Base-by-base conservation (phyloP, 2,888 invertebrate genomes). In the Pachycephus smyrnensis region DNA sequence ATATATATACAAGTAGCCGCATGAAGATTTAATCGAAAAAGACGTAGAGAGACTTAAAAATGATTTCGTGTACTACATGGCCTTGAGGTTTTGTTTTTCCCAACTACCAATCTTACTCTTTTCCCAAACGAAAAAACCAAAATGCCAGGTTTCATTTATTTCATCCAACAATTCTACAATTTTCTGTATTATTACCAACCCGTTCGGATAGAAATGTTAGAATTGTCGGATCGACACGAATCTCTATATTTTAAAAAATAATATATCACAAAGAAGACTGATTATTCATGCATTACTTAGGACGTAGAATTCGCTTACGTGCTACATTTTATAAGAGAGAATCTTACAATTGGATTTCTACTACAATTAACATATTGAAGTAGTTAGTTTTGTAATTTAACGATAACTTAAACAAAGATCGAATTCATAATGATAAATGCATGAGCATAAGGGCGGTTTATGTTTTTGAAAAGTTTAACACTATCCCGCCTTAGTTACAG, bases 81-180 rank as follows among this genome's bases (percentile, higher is more conserved):
- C 86, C 82, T 84, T 78, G 69, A 84, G 86, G 84, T 84, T 86
- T 83, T 35, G 55, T 15, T 35, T 79, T 76, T 74, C 40, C 55
- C 55, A 9, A 23, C 23, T 55, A 23, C 23, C 55, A 55, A n/a
- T n/a, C n/a, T 15, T 55, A 23, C 6, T 55, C 9, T 55, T 55
- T 55, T 55, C 55, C 55, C 23, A 55, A 23, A 55, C 55, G 6
- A 33, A 55, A 55, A 83, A 86, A 85, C 82, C 84, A 80, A 79
- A 86, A 86, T 82, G 82, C 82, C 84, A 83, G 82, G 84, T 81
- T 82, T 75, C 79, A 73, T 76, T 77, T 76, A 0, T 55, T 23
- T 55, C 55, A 2, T 55, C 55, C 55, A 55, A 55, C 55, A 55
- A 55, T 23, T 55, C 23, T 55, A 9, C 9, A 55, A 55, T 55